Evolutionary conservation across 2,888 invertebrate species (phyloP).

Genomic region (Neoaliturus tenellus): DNA sequence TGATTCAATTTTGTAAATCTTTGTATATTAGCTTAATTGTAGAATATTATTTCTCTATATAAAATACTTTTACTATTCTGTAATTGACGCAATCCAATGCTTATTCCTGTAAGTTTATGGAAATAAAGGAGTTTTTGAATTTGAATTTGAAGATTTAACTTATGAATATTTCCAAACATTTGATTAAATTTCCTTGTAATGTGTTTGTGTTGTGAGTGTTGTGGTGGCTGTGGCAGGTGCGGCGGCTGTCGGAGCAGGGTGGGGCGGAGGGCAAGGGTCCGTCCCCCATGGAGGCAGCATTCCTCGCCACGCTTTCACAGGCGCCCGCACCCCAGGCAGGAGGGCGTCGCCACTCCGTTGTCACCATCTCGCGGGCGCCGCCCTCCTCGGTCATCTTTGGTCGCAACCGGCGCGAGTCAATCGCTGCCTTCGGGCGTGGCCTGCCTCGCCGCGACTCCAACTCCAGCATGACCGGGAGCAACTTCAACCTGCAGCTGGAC

Average conservation of each 20-base stretch:
- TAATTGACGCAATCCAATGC: too few relatives aligned
- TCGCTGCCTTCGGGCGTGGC: slow-evolving; percentile 83
- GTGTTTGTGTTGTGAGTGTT: too few relatives aligned
- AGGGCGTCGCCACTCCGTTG: slow-evolving; percentile 89
- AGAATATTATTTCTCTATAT: too few relatives aligned
- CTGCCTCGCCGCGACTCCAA: slow-evolving; percentile 73
- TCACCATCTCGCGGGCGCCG: slow-evolving; percentile 90
- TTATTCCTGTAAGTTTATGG: too few relatives aligned
- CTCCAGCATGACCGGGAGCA: slow-evolving; percentile 79
- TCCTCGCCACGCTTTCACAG: slow-evolving; percentile 87
- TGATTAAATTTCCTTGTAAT: too few relatives aligned
- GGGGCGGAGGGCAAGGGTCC: slow-evolving; percentile 85
- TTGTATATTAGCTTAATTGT: too few relatives aligned
- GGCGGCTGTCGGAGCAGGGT: slow-evolving; percentile 87
- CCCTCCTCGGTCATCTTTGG: slow-evolving; percentile 80
- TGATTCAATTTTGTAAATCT: too few relatives aligned
- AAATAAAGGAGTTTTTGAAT: too few relatives aligned
- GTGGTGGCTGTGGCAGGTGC: slow-evolving; percentile 74
- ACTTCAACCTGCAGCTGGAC: slow-evolving; percentile 89
- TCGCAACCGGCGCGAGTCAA: slow-evolving; percentile 86
- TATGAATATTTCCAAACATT: too few relatives aligned
- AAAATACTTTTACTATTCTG: too few relatives aligned
- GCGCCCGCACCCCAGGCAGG: slow-evolving; percentile 84
- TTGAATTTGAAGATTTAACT: too few relatives aligned
- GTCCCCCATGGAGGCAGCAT: slow-evolving; percentile 87